Base-by-base conservation (phyloP, 2,888 invertebrate species). In the Epistrophe grossulariae region DNA sequence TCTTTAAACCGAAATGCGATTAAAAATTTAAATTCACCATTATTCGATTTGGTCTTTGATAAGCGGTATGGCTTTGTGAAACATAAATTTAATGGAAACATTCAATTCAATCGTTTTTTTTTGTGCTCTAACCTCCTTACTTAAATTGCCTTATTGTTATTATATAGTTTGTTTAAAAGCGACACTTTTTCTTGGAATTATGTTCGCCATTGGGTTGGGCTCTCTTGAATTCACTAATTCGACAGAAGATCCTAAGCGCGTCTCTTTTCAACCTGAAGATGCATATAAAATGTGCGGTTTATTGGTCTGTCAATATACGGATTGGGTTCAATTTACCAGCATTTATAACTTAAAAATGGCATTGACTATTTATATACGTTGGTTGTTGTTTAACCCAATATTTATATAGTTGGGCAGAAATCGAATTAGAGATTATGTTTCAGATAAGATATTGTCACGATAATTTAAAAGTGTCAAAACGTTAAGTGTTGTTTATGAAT, bases 221-320 rank as follows among this genome's bases (percentile, higher is more conserved):
- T 50, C 64, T 71, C 64, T 71, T 35, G 7, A 55, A 28, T 28
- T 48, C 9, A 55, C 28, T 55, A n/a, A 55, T 55, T 55, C 52
- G 55, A 43, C 62, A 6, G 24, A 62, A 62, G 40, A 62, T n/a
- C 19, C 24, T 35, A 55, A 73, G 62, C 57, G 68, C 57, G 74
- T 66, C 55, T 59, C 60, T 50, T 35, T 66, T 79, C 28, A 81
- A 74, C 59, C 2, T 71, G 52, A 55, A 74, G 50, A 78, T 79
- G 73, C 85, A 82, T 85, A 78, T 85, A 78, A 82, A 85, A 45
- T 74, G 43, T 57, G 52, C 50, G 70, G 50, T 85, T 85, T 85
- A 85, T 85, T 78, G 78, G 73, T 13, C 35, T 85, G 85, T 85
- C 85, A 85, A 82, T 81, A 82, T 81, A 81, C 64, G 74, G 82